Evolutionary conservation across 92 coral and sea anemone species (phyloP).

Genomic region (Parazoanthus darwini): DNA sequence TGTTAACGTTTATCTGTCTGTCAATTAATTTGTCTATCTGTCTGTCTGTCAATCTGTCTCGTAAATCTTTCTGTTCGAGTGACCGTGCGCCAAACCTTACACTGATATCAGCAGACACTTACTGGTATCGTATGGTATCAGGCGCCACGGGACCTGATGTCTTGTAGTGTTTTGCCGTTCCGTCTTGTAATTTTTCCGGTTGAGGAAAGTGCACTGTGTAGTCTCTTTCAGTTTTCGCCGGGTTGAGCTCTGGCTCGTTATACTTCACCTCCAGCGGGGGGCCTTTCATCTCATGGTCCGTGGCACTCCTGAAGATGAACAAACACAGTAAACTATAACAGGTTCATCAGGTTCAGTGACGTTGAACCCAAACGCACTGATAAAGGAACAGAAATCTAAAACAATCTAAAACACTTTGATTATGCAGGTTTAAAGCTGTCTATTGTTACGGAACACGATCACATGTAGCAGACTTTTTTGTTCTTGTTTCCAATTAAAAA

Average conservation of each 20-base stretch:
- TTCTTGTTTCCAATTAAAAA: not conserved
- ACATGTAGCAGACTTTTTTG: too few species aligned
- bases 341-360: too few species aligned
- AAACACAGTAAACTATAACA: too few species aligned
- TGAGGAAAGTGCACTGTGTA: slow-evolving; percentile 97
- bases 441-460: too few species aligned
- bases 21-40: not conserved
- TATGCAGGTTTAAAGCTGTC: too few species aligned
- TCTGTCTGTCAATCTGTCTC: not conserved
- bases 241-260: slow-evolving; percentile 77
- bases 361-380: too few species aligned
- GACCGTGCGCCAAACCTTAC: not conserved
- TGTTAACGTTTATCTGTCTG: not conserved
- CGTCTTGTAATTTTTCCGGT: slow-evolving; percentile 61
- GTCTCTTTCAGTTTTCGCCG: slow-evolving; percentile 85
- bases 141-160: slow-evolving; percentile 92
- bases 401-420: too few species aligned
- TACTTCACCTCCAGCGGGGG: slow-evolving; percentile 68
- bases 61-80: not conserved
- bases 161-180: slow-evolving; percentile 65
- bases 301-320: slow-evolving; percentile 40
- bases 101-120: slow-evolving; percentile 33
- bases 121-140: slow-evolving; percentile 96
- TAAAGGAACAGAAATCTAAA: too few species aligned
- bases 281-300: slow-evolving; percentile 51